A percentile compares a stretch with the other conserved stretches of the same genome.
Evolutionary conservation across 2,113 vertebrate genomes (phyloP).

Genomic region (Equus przewalskii): DNA sequence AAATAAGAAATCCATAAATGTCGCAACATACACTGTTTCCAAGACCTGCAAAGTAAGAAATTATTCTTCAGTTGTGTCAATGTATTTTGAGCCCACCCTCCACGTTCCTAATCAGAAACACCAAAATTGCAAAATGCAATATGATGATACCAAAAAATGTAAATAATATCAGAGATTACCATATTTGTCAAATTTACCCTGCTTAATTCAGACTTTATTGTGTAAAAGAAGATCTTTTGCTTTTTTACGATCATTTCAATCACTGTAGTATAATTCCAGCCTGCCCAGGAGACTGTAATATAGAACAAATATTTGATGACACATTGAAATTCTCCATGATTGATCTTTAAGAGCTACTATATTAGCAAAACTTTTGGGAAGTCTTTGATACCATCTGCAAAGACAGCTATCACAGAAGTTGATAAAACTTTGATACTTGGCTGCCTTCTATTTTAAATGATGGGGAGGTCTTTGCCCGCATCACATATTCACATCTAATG

Average conservation of each 20-base stretch:
- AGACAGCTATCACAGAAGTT: not conserved
- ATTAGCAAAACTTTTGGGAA: not conserved
- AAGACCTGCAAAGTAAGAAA: not conserved
- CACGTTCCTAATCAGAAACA: not conserved
- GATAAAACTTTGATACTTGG: constrained; percentile 18
- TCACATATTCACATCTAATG: not conserved
- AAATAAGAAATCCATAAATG: constrained; percentile 38
- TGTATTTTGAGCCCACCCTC: not conserved
- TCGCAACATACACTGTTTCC: not conserved
- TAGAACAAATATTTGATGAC: not conserved
- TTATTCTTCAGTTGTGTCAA: not conserved
- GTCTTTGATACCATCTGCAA: not conserved
- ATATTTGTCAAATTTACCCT: not conserved
- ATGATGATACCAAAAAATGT: not conserved
- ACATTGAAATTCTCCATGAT: not conserved
- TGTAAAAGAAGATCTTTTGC: not conserved
- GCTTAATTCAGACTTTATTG: not conserved
- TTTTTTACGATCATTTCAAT: not conserved
- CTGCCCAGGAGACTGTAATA: not conserved
- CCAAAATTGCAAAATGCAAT: not conserved
- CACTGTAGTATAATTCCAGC: not conserved
- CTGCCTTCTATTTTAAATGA: not conserved
- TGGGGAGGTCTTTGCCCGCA: not conserved
- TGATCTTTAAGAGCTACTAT: not conserved
- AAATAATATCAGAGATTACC: not conserved